A percentile compares a stretch with the other conserved stretches of the same genome.
These are phyloP conservation scores for Cylloceria caligata DNA, from an alignment of 2,888 invertebrate species.

Conservation along the genomic window DNA sequence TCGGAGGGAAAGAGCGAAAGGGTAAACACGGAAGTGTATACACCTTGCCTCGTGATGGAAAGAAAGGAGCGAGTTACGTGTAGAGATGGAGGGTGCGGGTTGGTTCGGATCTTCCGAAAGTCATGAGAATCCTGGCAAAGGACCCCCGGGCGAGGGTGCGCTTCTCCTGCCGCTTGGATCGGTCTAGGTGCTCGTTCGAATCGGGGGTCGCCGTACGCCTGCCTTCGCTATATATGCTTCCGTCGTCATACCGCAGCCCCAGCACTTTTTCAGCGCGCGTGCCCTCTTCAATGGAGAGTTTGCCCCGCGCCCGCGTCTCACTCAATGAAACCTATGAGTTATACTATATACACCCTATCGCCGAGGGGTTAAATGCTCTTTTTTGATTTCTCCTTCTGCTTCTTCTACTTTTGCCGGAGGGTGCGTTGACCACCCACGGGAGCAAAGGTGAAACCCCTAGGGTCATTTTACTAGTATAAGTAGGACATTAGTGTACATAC, in stretches of 20 bases:
- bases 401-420: constrained; percentile 37
- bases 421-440: constrained; percentile 69
- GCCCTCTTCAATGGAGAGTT: constrained; percentile 83
- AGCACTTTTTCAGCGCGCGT: constrained; percentile 79
- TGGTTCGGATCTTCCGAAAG: constrained; percentile 74
- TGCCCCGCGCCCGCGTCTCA: constrained; percentile 46
- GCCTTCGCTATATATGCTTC: constrained; percentile 66
- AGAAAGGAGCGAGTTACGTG: constrained; percentile 32
- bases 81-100: constrained; percentile 73
- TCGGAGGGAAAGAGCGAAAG: constrained; percentile 52
- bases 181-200: constrained; percentile 78
- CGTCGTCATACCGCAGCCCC: constrained; percentile 58
- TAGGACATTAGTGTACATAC: not conserved
- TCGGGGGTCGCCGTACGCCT: constrained; percentile 75
- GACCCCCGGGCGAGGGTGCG: constrained; percentile 79
- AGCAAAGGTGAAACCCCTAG: constrained; percentile 35
- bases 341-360: constrained; percentile 55
- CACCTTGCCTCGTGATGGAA: constrained; percentile 75
- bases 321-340: constrained; percentile 65
- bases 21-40: constrained; percentile 63
- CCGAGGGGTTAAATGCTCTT: constrained; percentile 83
- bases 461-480: constrained; percentile 17
- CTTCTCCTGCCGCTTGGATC: constrained; percentile 70
- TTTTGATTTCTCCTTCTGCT: constrained; percentile 73
- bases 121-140: constrained; percentile 78